Conservation (phyloP, 1,140 invertebrate genomes). For the Hydropsyche tenuis region DNA sequence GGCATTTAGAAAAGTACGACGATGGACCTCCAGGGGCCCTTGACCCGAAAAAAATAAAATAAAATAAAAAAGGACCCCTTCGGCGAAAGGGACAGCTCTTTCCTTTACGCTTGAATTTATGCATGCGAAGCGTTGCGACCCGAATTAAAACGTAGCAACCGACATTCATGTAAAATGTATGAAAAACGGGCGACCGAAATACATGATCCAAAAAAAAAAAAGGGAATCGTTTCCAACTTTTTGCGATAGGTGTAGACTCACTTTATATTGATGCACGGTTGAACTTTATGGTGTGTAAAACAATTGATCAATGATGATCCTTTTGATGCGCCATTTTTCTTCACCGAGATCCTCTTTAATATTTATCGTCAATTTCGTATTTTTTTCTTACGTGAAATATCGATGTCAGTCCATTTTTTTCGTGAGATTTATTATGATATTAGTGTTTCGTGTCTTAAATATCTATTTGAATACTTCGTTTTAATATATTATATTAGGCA, state of each 20-base stretch:
- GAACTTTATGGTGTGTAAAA: conserved; percentile 1
- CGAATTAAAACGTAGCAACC: no score
- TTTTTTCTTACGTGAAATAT: no score
- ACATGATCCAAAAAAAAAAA: background rate
- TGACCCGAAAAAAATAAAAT: background rate
- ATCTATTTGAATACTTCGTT: no score
- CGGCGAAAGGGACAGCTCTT: no score
- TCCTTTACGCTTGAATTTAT: conserved; percentile 3
- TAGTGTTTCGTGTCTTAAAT: no score
- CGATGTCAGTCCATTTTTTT: no score
- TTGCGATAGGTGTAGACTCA: background rate
- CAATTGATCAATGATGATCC: background rate
- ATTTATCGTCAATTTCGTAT: no score
- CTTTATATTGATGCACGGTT: conserved; percentile 1
- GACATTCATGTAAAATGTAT: background rate
- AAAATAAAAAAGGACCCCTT: no score
- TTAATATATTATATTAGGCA: no score
- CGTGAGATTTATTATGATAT: no score
- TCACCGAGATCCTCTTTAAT: no score
- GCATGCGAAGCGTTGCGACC: background rate
- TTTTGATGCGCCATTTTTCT: no score
- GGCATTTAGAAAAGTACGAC: conserved; percentile 9
- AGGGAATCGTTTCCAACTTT: background rate
- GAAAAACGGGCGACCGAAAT: background rate
- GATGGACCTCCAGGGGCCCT: background rate